Percentiles rank a stretch among this genome's conserved stretches.
These are phyloP conservation scores for Phymatocera aterrima DNA, from an alignment of 2,888 invertebrate species.

Conservation along the genomic window DNA sequence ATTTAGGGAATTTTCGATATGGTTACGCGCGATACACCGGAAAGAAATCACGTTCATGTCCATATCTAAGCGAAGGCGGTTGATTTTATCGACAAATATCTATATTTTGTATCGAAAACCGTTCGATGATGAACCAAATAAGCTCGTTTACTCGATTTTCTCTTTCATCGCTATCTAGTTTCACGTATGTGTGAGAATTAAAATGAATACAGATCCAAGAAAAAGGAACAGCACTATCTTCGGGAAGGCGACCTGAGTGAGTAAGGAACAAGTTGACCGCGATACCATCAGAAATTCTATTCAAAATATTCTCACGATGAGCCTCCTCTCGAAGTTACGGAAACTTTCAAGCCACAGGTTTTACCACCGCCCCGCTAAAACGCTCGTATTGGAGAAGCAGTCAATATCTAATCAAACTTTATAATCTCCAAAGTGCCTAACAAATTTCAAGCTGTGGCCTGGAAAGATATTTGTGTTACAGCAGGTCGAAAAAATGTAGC, in stretches of 20 bases:
- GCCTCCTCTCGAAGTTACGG: background rate
- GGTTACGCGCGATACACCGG: too few species aligned
- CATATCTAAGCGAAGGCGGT: too few species aligned
- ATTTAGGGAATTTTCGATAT: too few species aligned
- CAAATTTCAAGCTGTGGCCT: constrained; percentile 27
- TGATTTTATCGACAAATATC: too few species aligned
- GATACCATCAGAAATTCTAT: background rate
- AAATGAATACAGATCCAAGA: background rate
- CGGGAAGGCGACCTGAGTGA: background rate
- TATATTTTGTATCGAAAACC: too few species aligned
- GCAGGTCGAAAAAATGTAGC: background rate
- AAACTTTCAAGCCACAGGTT: constrained; percentile 20
- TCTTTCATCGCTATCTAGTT: background rate
- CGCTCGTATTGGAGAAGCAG: constrained; percentile 9
- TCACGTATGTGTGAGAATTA: background rate
- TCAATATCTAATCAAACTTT: constrained; percentile 32
- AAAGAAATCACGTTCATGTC: too few species aligned
- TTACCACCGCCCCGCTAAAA: background rate
- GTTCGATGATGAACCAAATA: too few species aligned
- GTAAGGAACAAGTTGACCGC: background rate
- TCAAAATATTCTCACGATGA: background rate
- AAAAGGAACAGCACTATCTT: background rate
- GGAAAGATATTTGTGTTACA: constrained; percentile 18
- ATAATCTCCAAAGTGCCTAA: constrained; percentile 31
- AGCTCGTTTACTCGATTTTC: background rate